Evolutionary conservation across 2,113 vertebrate genomes (phyloP), one percentile per base, ranked within the genome.

Genomic region (Atractosteus spatula): DNA sequence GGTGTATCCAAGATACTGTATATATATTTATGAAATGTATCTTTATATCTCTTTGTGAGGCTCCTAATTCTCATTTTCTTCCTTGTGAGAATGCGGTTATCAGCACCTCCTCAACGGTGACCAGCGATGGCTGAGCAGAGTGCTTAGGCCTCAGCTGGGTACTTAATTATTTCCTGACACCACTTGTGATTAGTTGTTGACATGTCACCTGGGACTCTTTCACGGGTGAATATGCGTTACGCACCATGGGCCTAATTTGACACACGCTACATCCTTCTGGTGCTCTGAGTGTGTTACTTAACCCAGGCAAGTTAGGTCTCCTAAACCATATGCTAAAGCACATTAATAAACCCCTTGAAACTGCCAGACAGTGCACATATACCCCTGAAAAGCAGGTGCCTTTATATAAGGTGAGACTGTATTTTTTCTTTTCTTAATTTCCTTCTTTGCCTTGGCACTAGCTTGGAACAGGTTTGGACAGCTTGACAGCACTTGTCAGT

Each of bases 191-290:
- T 71, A 66, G 41, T 75, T 54, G 63, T 61, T 59, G 62, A 55
- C 55, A 54, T 57, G 74, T 69, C 74, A 66, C 74, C 68, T 61
- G 62, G 74, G 68, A 64, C 29, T 41, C 69, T 41, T 66, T 62
- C 68, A 75, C 62, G 69, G 63, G 68, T 56, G 68, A 66, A 51
- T 29, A 5, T 71, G 68, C 62, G 71, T 75, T 16, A 62, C 47
- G 62, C 56, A 62, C 63, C 68, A 56, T 16, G 55, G 74, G 69
- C 55, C 74, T 75, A 71, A 75, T 75, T 71, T 71, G 68, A 75
- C 69, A 51, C 41, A 63, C 42, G 57, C 55, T 41, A 42, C 69
- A 54, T 17, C 55, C 62, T 13, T 5, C 55, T 57, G 7, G 47
- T 43, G 12, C n/a, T 41, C 51, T 7, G 16, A 13, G 55, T 41